phyloP scores from a whole-genome alignment of 2,797 vertebrate genomes.

The Anolis apletophallus region DNA sequence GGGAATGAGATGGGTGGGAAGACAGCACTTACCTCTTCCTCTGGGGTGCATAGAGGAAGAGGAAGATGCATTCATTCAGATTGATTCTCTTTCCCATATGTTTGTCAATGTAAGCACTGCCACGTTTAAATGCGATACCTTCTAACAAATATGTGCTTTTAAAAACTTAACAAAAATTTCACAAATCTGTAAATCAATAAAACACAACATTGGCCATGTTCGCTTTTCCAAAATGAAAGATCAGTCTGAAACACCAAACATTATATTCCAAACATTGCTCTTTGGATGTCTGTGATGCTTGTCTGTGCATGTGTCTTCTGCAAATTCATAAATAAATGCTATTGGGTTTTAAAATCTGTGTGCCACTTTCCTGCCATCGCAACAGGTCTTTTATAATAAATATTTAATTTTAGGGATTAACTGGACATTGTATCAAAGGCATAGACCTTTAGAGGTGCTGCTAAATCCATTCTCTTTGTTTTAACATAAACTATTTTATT shows the following conservation, averaged over 20 bases:
- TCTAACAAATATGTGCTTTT: not conserved
- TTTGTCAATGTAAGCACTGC: not conserved
- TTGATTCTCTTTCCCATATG: not conserved
- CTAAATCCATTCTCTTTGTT: too few species aligned
- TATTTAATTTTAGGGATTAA: not conserved
- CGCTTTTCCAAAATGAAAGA: not conserved
- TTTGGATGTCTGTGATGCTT: not conserved
- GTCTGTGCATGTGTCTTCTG: not conserved
- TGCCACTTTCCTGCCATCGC: not conserved
- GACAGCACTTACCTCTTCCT: slow-evolving; percentile 13
- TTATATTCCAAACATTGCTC: slow-evolving; percentile 1
- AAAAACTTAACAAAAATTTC: slow-evolving; percentile 6
- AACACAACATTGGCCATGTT: not conserved
- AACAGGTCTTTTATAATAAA: not conserved
- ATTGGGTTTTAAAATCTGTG: not conserved
- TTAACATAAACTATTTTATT: too few species aligned
- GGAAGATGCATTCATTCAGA: not conserved
- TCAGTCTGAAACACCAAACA: not conserved
- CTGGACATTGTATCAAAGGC: not conserved
- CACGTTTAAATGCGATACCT: not conserved
- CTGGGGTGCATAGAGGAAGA: not conserved
- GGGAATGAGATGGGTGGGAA: not conserved
- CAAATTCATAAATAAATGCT: not conserved
- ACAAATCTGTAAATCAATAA: not conserved
- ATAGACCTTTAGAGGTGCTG: too few species aligned